Evolutionary conservation across 2,797 vertebrate genomes (phyloP).

Genomic region (Oceanodroma leucorhoa): DNA sequence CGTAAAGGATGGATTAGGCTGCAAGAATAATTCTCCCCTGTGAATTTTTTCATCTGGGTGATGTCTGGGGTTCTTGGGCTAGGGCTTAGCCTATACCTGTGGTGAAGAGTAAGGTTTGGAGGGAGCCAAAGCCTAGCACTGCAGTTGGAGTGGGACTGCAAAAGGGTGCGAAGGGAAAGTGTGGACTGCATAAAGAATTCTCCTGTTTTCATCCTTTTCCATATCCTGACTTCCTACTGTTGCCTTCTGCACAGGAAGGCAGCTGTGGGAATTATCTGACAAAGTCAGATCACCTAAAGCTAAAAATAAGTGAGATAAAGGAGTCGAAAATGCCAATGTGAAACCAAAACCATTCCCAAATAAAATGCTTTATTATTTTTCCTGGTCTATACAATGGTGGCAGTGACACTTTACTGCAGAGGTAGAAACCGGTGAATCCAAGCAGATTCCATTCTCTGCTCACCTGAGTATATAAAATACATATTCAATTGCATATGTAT

Average conservation of each 20-base stretch:
- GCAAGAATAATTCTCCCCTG: background rate
- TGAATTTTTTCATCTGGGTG: background rate
- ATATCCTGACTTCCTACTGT: background rate
- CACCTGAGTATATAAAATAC: background rate
- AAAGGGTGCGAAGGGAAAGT: background rate
- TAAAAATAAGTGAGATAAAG: slow-evolving; percentile 27
- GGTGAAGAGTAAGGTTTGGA: background rate
- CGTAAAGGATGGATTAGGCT: background rate
- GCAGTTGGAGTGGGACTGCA: background rate
- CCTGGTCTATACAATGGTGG: background rate
- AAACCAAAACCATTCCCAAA: background rate
- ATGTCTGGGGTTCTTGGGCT: background rate
- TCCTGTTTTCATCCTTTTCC: background rate
- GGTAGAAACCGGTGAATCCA: background rate
- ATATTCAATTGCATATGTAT: background rate
- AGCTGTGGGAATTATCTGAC: slow-evolving; percentile 20
- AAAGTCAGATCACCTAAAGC: background rate
- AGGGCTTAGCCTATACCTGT: accelerated
- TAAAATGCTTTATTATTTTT: background rate
- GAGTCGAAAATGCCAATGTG: background rate
- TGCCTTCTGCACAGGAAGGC: background rate
- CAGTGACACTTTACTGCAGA: background rate
- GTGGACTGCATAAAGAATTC: background rate
- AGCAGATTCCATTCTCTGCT: background rate
- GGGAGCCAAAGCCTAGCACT: background rate